Evolutionary conservation across 2,113 vertebrate species (phyloP).

Genomic region (Burhinus oedicnemus): DNA sequence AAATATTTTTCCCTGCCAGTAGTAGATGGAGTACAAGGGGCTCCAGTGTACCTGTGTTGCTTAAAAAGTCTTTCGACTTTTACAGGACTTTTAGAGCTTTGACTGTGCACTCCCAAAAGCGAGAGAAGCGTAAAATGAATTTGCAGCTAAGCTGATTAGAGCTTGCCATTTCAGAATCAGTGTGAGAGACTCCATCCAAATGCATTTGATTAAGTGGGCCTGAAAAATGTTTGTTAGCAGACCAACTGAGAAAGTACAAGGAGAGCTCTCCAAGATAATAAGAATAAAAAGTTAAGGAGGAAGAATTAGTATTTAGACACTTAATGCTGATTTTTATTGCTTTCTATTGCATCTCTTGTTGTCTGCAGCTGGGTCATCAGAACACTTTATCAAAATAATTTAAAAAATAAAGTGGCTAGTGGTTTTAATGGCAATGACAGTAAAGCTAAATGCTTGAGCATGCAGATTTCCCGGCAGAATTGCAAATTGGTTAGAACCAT

Average conservation of each 20-base stretch:
- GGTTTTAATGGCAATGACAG: background rate
- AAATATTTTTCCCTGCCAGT: background rate
- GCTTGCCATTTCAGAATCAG: background rate
- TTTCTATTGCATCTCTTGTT: background rate
- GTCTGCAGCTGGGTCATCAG: background rate
- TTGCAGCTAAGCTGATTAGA: constrained; percentile 12
- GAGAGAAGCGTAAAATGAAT: background rate
- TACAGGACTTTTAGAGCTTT: background rate
- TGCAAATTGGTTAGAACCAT: background rate
- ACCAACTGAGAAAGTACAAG: background rate
- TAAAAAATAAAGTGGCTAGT: background rate
- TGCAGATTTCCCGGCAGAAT: background rate
- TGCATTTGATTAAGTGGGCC: background rate
- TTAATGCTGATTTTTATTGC: background rate
- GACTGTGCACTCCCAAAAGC: background rate
- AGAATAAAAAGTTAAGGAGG: background rate
- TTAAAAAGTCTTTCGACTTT: background rate
- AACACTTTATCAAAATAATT: background rate
- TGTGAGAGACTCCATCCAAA: background rate
- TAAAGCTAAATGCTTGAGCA: background rate
- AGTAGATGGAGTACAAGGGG: background rate
- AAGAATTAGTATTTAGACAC: background rate
- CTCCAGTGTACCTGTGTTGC: background rate
- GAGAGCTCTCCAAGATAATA: background rate
- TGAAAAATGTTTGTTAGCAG: background rate